Percentiles rank a stretch among this genome's conserved stretches.
These are phyloP conservation scores for Drosophila monieri DNA, from an alignment of 2,888 invertebrate genomes.

Conservation along the genomic window DNA sequence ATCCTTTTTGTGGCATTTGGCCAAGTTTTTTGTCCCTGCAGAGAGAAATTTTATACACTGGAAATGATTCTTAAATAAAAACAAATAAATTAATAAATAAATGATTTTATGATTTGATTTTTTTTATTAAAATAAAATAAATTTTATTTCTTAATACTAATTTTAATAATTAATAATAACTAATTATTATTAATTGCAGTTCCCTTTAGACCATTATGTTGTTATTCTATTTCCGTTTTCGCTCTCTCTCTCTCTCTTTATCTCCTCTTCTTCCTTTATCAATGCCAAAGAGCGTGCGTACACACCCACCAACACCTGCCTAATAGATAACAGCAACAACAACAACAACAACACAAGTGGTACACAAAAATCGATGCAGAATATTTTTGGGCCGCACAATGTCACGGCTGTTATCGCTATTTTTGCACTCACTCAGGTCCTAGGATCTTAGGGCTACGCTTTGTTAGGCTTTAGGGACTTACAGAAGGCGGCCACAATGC, in stretches of 20 bases:
- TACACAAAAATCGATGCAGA: slow-evolving; percentile 81
- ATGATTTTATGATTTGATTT: too few relatives aligned
- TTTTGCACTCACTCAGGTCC: slow-evolving; percentile 2
- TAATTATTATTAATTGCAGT: not conserved
- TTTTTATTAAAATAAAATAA: not conserved
- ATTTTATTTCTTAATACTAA: too few relatives aligned
- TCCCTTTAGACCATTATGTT: slow-evolving; percentile 8
- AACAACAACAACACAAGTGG: slow-evolving; percentile 50
- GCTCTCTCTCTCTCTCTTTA: slow-evolving; percentile 34
- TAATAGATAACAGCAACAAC: slow-evolving; percentile 55
- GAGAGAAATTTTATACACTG: not conserved
- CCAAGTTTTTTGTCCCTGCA: slow-evolving; percentile 12
- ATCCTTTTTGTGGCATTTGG: slow-evolving; percentile 57
- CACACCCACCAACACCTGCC: slow-evolving; percentile 42
- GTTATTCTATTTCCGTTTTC: slow-evolving; percentile 10
- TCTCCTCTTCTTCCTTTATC: slow-evolving; percentile 64
- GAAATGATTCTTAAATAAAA: not conserved
- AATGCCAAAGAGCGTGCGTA: slow-evolving; percentile 68
- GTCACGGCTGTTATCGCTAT: slow-evolving; percentile 29
- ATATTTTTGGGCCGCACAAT: slow-evolving; percentile 42
- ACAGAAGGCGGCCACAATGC: slow-evolving; percentile 93
- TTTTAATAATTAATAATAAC: too few relatives aligned
- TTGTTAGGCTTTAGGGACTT: slow-evolving; percentile 83
- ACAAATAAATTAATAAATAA: not conserved
- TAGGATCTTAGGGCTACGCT: not conserved